Percentiles rank a stretch among this genome's conserved stretches.
phyloP scores from a whole-genome alignment of 2,888 invertebrate genomes.

The Epistrophe eligans region DNA sequence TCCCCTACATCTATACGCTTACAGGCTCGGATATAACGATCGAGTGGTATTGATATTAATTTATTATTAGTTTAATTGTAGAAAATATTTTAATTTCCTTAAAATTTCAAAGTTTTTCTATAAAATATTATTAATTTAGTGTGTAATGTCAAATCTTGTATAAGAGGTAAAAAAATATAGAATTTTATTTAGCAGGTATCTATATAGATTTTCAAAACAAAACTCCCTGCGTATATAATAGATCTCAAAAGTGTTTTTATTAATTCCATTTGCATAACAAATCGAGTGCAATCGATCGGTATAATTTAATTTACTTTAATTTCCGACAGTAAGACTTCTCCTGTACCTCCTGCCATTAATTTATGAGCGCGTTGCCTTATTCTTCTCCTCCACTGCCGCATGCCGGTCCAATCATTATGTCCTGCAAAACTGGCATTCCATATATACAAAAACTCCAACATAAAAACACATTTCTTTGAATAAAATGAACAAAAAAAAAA shows the following conservation, averaged over 20 bases:
- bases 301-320: slow-evolving; percentile 69
- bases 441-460: slow-evolving; percentile 1
- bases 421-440: neutral
- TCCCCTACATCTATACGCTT: no score
- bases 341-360: slow-evolving; percentile 59
- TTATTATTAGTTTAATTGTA: no score
- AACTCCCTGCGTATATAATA: neutral
- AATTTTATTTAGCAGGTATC: no score
- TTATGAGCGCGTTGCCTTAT: slow-evolving; percentile 53
- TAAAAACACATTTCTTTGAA: slow-evolving; percentile 46
- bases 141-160: no score
- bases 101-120: no score
- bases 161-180: no score
- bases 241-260: slow-evolving; percentile 44
- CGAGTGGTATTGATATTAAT: no score
- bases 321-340: slow-evolving; percentile 16
- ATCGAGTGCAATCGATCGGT: slow-evolving; percentile 73
- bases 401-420: slow-evolving; percentile 34
- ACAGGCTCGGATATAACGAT: no score
- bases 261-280: slow-evolving; percentile 69
- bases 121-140: no score
- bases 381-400: neutral
- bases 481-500: slow-evolving; percentile 8
- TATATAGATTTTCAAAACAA: neutral
- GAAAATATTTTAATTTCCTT: no score